Percentiles rank a stretch among this genome's conserved stretches.
phyloP scores from a whole-genome alignment of 2,797 vertebrate genomes.

The Vipera latastei region DNA sequence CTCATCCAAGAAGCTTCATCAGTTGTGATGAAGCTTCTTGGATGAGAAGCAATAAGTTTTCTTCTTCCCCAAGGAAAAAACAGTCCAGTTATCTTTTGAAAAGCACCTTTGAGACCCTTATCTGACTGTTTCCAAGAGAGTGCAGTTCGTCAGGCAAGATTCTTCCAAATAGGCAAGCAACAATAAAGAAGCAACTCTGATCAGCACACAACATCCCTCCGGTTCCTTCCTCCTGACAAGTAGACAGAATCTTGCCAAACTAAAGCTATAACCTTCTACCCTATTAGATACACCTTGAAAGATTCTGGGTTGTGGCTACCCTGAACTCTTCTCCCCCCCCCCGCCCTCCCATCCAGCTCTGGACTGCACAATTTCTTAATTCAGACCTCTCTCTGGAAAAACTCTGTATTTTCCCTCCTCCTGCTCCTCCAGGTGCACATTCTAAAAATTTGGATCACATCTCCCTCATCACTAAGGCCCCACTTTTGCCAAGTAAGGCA shows the following conservation, averaged over 20 bases:
- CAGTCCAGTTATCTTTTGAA: too few species aligned
- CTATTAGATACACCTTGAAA: background rate
- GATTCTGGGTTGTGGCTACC: background rate
- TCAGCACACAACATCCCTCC: background rate
- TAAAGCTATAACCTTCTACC: background rate
- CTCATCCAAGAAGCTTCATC: too few species aligned
- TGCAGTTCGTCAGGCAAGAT: background rate
- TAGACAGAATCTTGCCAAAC: background rate
- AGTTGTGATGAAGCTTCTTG: too few species aligned
- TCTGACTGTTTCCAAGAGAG: background rate
- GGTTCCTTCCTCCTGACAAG: background rate
- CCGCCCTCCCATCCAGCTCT: background rate
- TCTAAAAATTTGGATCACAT: background rate
- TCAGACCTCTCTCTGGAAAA: background rate
- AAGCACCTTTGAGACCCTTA: too few species aligned
- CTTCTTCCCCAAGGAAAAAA: too few species aligned
- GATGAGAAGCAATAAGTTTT: too few species aligned
- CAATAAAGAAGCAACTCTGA: background rate
- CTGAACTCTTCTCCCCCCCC: background rate
- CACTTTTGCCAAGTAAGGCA: background rate
- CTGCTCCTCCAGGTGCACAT: background rate
- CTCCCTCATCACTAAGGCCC: background rate
- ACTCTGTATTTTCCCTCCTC: background rate
- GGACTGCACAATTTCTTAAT: background rate
- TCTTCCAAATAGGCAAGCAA: background rate